Percentiles rank a stretch among this genome's conserved stretches.
These are phyloP conservation scores for Ctena decussata DNA, from an alignment of 2,888 invertebrate species.

Conservation along the genomic window DNA sequence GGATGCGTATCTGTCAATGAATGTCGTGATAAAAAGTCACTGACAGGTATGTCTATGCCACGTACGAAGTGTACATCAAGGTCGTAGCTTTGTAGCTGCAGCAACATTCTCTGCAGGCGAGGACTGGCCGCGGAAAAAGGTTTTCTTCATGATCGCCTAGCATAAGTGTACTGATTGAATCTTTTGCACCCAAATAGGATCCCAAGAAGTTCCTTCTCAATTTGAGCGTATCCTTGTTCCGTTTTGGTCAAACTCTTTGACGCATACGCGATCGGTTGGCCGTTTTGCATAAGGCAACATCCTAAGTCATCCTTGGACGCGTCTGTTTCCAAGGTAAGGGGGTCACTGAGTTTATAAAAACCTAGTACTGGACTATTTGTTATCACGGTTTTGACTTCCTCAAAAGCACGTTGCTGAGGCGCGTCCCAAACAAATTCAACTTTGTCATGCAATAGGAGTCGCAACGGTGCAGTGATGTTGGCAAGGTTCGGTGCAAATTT, in stretches of 20 bases:
- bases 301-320: constrained; percentile 41
- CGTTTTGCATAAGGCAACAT: constrained; percentile 35
- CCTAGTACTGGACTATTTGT: constrained; percentile 22
- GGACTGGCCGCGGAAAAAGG: too few relatives aligned
- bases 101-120: too few relatives aligned
- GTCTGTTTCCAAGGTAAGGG: constrained; percentile 27
- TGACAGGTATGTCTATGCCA: too few relatives aligned
- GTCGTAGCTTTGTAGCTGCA: too few relatives aligned
- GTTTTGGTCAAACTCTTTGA: constrained; percentile 28
- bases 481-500: constrained; percentile 18
- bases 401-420: constrained; percentile 16
- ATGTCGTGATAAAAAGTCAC: too few relatives aligned
- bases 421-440: constrained; percentile 32
- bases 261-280: constrained; percentile 40
- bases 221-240: constrained; percentile 50
- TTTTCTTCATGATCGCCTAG: too few relatives aligned
- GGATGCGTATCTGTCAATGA: too few relatives aligned
- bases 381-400: constrained; percentile 14
- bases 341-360: constrained; percentile 14
- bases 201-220: constrained; percentile 56
- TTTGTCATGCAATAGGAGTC: constrained; percentile 11
- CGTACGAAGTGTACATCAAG: too few relatives aligned
- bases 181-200: constrained; percentile 48
- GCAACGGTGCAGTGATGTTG: constrained; percentile 23
- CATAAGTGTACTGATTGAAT: constrained; percentile 54